Conservation (phyloP, 2,113 vertebrate species). For the Aramus guarauna region DNA sequence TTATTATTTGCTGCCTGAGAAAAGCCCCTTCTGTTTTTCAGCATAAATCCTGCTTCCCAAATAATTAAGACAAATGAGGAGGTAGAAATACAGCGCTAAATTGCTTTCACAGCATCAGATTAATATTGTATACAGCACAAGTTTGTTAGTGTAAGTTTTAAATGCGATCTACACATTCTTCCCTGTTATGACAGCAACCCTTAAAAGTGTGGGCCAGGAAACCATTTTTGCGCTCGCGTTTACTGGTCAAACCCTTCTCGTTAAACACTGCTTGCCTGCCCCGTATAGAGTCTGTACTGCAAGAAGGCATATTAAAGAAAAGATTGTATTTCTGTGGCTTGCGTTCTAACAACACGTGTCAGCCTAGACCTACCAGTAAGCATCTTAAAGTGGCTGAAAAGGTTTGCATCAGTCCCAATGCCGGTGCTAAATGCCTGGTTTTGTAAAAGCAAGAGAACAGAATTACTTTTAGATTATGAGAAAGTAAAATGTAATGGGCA, state of each 20-base stretch:
- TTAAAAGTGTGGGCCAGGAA: conserved; percentile 38
- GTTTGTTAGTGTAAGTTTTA: conserved; percentile 71
- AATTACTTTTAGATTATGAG: conserved; percentile 77
- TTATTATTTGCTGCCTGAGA: conserved; percentile 74
- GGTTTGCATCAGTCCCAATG: conserved; percentile 68
- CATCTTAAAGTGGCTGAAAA: conserved; percentile 67
- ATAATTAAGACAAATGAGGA: conserved; percentile 84
- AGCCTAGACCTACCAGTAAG: conserved; percentile 71
- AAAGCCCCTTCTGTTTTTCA: conserved; percentile 71
- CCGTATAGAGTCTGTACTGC: conserved; percentile 57
- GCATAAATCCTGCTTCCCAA: conserved; percentile 75
- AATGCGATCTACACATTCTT: conserved; percentile 62
- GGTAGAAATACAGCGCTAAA: conserved; percentile 82
- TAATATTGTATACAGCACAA: conserved; percentile 73
- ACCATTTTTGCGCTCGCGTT: conserved; percentile 34
- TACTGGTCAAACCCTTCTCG: conserved; percentile 52
- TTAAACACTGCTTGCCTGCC: conserved; percentile 53
- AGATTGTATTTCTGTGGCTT: conserved; percentile 68
- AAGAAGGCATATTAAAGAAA: conserved; percentile 66
- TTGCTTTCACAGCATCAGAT: conserved; percentile 81
- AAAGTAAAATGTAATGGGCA: conserved; percentile 75
- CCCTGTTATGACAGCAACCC: conserved; percentile 56
- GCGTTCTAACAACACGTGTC: conserved; percentile 54
- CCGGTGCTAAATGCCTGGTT: conserved; percentile 72
- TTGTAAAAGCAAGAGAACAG: conserved; percentile 77